Evolutionary conservation across 2,113 vertebrate species (phyloP).

Genomic region (Mustelus asterias): DNA sequence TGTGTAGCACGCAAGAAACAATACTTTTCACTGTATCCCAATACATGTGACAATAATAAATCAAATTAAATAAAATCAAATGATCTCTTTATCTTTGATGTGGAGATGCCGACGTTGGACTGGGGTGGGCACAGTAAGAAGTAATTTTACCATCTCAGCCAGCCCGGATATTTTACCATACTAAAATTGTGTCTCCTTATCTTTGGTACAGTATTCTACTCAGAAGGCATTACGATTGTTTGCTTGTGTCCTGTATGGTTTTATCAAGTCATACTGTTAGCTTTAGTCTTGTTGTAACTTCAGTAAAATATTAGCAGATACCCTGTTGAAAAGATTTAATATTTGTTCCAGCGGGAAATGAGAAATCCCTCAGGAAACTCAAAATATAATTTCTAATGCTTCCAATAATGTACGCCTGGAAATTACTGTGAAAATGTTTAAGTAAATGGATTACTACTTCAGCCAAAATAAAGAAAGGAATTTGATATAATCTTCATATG

Average conservation of each 20-base stretch:
- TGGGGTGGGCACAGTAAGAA: no score
- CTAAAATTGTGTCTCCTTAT: no score
- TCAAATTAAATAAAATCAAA: no score
- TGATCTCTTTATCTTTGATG: no score
- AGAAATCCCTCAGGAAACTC: neutral
- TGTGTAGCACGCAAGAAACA: no score
- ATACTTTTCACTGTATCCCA: no score
- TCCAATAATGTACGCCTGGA: neutral
- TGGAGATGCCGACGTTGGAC: no score
- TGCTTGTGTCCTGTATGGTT: neutral
- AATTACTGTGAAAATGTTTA: neutral
- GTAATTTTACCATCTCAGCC: no score
- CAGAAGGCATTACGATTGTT: neutral
- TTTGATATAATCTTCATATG: neutral
- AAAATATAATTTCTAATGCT: neutral
- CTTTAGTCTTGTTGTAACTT: neutral
- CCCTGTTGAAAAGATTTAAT: neutral
- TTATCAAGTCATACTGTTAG: neutral
- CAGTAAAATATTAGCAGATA: neutral
- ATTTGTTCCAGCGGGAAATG: neutral
- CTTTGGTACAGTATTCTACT: no score
- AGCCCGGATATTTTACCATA: no score
- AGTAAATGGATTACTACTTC: neutral
- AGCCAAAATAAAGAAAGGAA: neutral
- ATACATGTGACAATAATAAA: no score